A percentile compares a stretch with the other conserved stretches of the same genome.
These are phyloP conservation scores for Notarius quadriscutis DNA, from an alignment of 2,113 vertebrate genomes.

Conservation along the genomic window DNA sequence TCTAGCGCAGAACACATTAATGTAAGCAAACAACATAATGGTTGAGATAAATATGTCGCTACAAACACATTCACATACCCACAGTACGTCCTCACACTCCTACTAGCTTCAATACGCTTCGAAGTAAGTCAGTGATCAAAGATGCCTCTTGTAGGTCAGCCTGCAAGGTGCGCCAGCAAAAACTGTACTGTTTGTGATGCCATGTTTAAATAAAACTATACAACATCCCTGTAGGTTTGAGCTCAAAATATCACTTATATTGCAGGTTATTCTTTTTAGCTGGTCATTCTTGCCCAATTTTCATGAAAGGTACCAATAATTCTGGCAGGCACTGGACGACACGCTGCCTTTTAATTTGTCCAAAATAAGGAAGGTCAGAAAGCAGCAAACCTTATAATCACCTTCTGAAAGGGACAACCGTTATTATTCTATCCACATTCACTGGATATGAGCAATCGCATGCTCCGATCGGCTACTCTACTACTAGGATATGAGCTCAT, in stretches of 20 bases:
- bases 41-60: background rate
- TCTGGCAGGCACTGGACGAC: background rate
- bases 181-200: background rate
- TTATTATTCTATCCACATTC: no score
- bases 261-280: background rate
- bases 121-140: background rate
- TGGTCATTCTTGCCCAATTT: background rate
- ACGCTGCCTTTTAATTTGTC: background rate
- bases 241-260: background rate
- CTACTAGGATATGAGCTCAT: no score
- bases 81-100: background rate
- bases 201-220: background rate
- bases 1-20: background rate
- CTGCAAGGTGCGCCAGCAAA: background rate
- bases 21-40: background rate
- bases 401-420: background rate
- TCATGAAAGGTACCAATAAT: background rate
- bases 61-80: background rate
- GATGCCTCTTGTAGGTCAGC: background rate
- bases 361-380: background rate
- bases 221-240: no score
- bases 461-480: no score
- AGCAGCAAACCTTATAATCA: background rate
- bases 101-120: background rate
- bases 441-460: no score